Conservation (phyloP, 2,797 vertebrate species). For the Trichosurus vulpecula region DNA sequence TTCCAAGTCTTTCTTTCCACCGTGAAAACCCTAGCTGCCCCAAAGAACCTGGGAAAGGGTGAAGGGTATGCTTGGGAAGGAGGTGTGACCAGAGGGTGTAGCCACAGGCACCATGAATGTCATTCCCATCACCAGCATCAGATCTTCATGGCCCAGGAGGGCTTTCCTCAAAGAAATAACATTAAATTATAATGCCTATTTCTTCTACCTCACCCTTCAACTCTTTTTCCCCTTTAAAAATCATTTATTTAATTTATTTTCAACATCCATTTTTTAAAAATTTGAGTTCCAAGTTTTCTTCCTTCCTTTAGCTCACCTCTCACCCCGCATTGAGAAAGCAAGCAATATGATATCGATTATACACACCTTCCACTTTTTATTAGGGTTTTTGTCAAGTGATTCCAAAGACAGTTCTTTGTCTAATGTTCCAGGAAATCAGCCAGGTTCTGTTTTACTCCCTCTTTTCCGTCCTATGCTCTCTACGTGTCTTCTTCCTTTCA, state of each 20-base stretch:
- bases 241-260: background rate
- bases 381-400: background rate
- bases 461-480: background rate
- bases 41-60: background rate
- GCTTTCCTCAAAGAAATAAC: background rate
- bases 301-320: background rate
- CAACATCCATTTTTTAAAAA: background rate
- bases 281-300: background rate
- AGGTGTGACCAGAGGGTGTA: background rate
- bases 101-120: background rate
- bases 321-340: background rate
- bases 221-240: background rate
- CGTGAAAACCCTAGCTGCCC: background rate
- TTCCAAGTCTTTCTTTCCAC: background rate
- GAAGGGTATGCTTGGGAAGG: background rate
- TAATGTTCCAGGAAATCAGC: background rate
- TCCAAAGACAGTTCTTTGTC: background rate
- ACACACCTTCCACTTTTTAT: background rate
- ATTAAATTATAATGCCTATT: background rate
- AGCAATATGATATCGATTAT: background rate
- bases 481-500: background rate
- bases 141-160: background rate
- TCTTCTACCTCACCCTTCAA: background rate
- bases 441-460: background rate
- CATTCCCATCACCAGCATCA: background rate